A percentile compares a stretch with the other conserved stretches of the same genome.
phyloP scores from a whole-genome alignment of 1,140 invertebrate genomes.

The Leptopilina clavipes region DNA sequence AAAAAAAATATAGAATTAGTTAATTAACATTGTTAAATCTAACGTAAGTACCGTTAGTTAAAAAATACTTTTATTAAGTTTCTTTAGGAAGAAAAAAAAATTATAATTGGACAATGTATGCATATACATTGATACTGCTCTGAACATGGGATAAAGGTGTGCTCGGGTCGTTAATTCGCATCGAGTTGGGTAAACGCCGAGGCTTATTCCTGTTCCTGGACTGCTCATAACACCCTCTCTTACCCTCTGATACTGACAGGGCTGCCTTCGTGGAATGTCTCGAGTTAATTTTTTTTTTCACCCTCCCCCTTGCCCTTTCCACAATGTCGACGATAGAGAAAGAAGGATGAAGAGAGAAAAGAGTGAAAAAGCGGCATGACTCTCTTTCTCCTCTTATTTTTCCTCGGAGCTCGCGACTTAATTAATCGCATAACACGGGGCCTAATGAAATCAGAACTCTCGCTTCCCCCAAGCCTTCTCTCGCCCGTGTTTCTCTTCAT shows the following conservation, averaged over 20 bases:
- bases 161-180: slow-evolving; percentile 21
- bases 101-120: neutral
- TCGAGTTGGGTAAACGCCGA: slow-evolving; percentile 26
- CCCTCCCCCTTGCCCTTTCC: slow-evolving; percentile 32
- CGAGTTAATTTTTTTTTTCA: slow-evolving; percentile 66
- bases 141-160: slow-evolving; percentile 25
- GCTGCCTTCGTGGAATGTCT: slow-evolving; percentile 63
- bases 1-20: no score
- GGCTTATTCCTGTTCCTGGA: slow-evolving; percentile 40
- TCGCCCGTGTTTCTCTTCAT: slow-evolving; percentile 59
- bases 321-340: slow-evolving; percentile 44
- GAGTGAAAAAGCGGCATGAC: slow-evolving; percentile 47
- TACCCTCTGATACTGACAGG: slow-evolving; percentile 39
- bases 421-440: slow-evolving; percentile 75
- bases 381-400: slow-evolving; percentile 69
- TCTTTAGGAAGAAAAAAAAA: neutral
- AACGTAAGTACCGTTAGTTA: no score
- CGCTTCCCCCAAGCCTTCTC: slow-evolving; percentile 40
- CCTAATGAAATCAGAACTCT: slow-evolving; percentile 75
- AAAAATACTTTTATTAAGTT: neutral
- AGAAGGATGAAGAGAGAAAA: slow-evolving; percentile 30
- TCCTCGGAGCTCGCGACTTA: slow-evolving; percentile 72
- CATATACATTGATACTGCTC: slow-evolving; percentile 23
- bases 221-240: slow-evolving; percentile 33
- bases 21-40: no score